Conservation (phyloP, 1,140 invertebrate genomes). For the Holotrichia oblita region DNA sequence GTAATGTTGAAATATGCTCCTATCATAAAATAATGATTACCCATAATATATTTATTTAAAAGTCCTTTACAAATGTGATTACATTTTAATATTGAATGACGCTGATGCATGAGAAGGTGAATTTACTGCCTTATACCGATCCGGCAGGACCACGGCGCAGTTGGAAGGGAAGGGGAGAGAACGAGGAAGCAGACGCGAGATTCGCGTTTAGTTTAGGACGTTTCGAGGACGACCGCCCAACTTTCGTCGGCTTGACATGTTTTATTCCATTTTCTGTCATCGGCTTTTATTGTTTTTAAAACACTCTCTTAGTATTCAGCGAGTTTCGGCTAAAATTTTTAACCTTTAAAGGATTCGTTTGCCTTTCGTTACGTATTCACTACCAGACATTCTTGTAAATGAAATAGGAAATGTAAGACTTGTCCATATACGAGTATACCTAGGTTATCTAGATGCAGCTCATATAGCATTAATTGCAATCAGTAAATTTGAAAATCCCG, state of each 20-base stretch:
- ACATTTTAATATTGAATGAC: slow-evolving; percentile 56
- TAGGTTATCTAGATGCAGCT: too few species aligned
- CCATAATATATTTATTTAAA: slow-evolving; percentile 53
- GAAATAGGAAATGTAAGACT: too few species aligned
- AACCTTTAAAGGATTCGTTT: slow-evolving; percentile 38
- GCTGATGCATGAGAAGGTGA: slow-evolving; percentile 51
- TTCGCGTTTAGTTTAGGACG: slow-evolving; percentile 39
- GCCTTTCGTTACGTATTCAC: slow-evolving; percentile 19
- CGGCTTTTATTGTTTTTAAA: slow-evolving; percentile 52
- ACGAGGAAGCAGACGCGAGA: slow-evolving; percentile 42
- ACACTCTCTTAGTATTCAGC: slow-evolving; percentile 50
- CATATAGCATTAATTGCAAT: too few species aligned
- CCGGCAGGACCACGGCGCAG: slow-evolving; percentile 43
- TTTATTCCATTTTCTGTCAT: slow-evolving; percentile 52
- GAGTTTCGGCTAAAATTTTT: slow-evolving; percentile 38
- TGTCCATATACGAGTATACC: too few species aligned
- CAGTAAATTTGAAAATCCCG: too few species aligned
- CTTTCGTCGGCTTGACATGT: slow-evolving; percentile 47
- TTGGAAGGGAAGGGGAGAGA: slow-evolving; percentile 43
- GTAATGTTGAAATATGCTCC: slow-evolving; percentile 39
- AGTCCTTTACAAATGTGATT: slow-evolving; percentile 56
- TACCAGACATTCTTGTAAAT: background rate
- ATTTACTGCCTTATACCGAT: slow-evolving; percentile 48
- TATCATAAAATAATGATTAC: slow-evolving; percentile 52
- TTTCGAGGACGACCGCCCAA: slow-evolving; percentile 31